Percentiles rank a stretch among this genome's conserved stretches.
These are phyloP conservation scores for Caenorhabditis afra DNA, from an alignment of 2,888 invertebrate genomes.

Conservation along the genomic window DNA sequence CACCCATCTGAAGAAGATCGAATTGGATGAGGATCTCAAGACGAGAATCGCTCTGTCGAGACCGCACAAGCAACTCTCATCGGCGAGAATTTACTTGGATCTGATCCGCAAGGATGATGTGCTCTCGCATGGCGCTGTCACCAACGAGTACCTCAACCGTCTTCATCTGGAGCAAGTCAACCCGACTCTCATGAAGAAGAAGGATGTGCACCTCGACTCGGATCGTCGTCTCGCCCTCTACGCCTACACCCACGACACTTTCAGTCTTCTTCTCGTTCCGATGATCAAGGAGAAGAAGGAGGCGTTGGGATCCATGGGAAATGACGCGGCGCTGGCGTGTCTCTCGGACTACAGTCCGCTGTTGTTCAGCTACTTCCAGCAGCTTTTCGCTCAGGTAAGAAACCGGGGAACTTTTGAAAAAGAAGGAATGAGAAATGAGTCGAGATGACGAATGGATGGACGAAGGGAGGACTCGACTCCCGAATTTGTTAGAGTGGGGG, in stretches of 20 bases:
- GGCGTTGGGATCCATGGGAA: constrained; percentile 98
- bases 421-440: not conserved
- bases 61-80: constrained; percentile 87
- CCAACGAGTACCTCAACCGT: constrained; percentile 79
- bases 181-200: constrained; percentile 61
- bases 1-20: constrained; percentile 90
- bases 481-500: constrained; percentile 2
- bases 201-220: constrained; percentile 81
- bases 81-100: constrained; percentile 79
- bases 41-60: constrained; percentile 89
- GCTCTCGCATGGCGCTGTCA: constrained; percentile 79
- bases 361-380: constrained; percentile 97
- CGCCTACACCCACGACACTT: constrained; percentile 95
- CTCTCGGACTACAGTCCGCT: constrained; percentile 95
- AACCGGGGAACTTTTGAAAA: not conserved
- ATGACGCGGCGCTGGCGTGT: constrained; percentile 97
- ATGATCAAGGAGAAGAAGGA: constrained; percentile 99
- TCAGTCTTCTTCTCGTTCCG: constrained; percentile 93
- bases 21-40: constrained; percentile 95
- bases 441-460: not conserved
- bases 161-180: constrained; percentile 71
- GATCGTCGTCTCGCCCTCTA: constrained; percentile 92
- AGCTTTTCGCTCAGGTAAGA: constrained; percentile 94
- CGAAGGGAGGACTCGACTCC: constrained; percentile 9
- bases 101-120: constrained; percentile 80